Conservation (phyloP, 2,113 vertebrate genomes). For the Geococcyx californianus region DNA sequence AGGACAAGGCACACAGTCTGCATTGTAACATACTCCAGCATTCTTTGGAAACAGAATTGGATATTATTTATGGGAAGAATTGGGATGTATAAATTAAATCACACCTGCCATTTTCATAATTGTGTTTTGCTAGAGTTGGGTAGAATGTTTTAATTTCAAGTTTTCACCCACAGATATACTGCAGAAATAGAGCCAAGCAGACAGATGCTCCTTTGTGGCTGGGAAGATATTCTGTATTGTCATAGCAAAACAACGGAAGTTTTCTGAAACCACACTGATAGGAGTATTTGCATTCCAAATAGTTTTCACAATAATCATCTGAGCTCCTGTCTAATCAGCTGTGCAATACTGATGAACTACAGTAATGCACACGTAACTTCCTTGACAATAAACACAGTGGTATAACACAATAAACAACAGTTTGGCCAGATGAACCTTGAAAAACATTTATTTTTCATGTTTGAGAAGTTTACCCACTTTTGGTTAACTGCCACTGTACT, state of each 20-base stretch:
- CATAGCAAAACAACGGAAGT: neutral
- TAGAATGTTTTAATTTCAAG: neutral
- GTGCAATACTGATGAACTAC: neutral
- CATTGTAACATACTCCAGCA: neutral
- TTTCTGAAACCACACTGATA: neutral
- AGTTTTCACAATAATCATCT: neutral
- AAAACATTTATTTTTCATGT: neutral
- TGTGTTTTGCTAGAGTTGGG: neutral
- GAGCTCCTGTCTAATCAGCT: neutral
- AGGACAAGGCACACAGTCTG: neutral
- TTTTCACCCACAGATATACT: fast-evolving
- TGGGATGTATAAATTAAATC: neutral
- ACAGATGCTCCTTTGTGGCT: neutral
- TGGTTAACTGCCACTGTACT: neutral
- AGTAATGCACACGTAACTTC: neutral
- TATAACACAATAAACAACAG: neutral
- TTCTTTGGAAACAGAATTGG: neutral
- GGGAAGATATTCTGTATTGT: neutral
- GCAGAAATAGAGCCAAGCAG: neutral
- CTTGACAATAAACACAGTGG: neutral
- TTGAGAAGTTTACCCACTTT: neutral
- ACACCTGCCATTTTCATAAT: neutral
- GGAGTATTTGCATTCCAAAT: neutral
- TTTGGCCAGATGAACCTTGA: neutral
- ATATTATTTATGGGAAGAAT: neutral